phyloP scores from a whole-genome alignment of 2,113 vertebrate genomes.

The Oenanthe melanoleuca region DNA sequence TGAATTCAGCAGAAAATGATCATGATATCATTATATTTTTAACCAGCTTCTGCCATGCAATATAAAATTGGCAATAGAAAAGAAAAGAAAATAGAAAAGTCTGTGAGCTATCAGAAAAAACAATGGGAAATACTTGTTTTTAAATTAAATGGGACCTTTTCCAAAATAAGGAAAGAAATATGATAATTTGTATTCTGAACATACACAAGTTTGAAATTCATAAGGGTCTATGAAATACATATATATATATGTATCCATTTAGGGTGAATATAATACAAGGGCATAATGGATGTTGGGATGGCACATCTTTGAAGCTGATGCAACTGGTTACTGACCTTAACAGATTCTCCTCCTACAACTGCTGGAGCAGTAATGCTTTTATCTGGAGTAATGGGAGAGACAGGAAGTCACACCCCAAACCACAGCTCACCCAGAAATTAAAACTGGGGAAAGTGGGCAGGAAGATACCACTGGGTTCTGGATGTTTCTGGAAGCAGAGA shows the following conservation, averaged over 20 bases:
- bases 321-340: background rate
- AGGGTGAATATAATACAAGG: background rate
- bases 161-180: slow-evolving; percentile 10
- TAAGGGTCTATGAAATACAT: background rate
- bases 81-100: background rate
- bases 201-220: background rate
- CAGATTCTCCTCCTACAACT: background rate
- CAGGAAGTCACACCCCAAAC: background rate
- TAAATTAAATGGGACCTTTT: background rate
- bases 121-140: background rate
- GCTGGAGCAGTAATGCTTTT: background rate
- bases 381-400: background rate
- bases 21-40: background rate
- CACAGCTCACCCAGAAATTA: background rate
- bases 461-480: background rate
- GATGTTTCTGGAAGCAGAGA: background rate
- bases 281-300: background rate
- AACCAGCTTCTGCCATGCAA: background rate
- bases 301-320: background rate
- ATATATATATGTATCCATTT: background rate
- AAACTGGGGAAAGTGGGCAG: background rate
- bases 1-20: background rate
- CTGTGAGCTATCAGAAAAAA: background rate
- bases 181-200: background rate
- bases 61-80: background rate